Base-by-base conservation (phyloP, 2,797 vertebrate species). In the Hemibagrus guttatus region DNA sequence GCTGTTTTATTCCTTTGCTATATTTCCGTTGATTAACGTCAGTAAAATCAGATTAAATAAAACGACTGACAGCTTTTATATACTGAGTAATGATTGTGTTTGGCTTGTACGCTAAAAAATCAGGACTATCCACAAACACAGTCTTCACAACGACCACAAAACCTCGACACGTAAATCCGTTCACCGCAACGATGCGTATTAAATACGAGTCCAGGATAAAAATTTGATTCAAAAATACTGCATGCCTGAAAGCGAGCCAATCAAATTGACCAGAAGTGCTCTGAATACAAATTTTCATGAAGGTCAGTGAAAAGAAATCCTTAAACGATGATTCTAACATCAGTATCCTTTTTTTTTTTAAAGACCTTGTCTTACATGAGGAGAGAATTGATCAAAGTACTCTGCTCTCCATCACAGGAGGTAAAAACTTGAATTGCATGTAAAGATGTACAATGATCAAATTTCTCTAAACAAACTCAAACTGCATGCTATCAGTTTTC, bases 131-230 rank as follows among this genome's bases (percentile, higher is more conserved):
- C 64, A 80, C 26, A 39, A 80, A 49, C 21, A 71, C 31, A 28
- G 39, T 69, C 17, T 81, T 81, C n/a, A 61, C 66, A 61, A 19
- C 12, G 71, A 86, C 54, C 76, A 71, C 52, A 72, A 86, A 80
- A 61, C 2, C 49, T 69, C 26, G 39, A 56, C 19, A 71, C 64
- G 56, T 31, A 74, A 74, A 49, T 75, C 21, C 11, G 75, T 42
- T 84, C 56, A 61, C 64, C 9, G 49, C 81, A 42, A 42, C 3
- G 19, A 21, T 13, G 19, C 1, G 17, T 42, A 42, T 39, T 42
- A 28, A 39, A 28, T 35, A 46, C 6, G 14, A 9, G 5, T 39
- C 17, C 6, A 5, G 17, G 56, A 26, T 56, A 5, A 68, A 16
- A 64, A 12, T 28, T 23, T 17, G 0, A 46, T 46, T 13, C 6